These are phyloP conservation scores for Drepana falcataria DNA, from an alignment of 2,888 invertebrate genomes.

Conservation along the genomic window DNA sequence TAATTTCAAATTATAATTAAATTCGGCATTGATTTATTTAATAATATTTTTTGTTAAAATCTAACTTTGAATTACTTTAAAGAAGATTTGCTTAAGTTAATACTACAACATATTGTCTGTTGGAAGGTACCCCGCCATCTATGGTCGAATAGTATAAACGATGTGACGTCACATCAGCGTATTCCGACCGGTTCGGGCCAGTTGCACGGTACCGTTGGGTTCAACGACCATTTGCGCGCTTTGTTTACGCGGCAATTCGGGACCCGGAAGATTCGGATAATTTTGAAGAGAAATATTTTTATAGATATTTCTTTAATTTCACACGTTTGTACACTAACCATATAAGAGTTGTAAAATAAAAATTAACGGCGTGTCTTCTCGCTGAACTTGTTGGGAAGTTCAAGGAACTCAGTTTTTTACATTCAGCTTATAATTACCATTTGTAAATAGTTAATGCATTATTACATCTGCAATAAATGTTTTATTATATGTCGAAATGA, in stretches of 20 bases:
- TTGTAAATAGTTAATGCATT: too few relatives aligned
- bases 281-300: slow-evolving; percentile 27
- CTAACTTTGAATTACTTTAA: too few relatives aligned
- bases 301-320: slow-evolving; percentile 24
- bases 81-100: too few relatives aligned
- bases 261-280: slow-evolving; percentile 34
- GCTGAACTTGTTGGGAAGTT: slow-evolving; percentile 20
- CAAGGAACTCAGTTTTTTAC: slow-evolving; percentile 21
- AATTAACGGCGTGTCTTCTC: slow-evolving; percentile 31
- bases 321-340: slow-evolving; percentile 27
- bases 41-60: too few relatives aligned
- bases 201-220: slow-evolving; percentile 72
- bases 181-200: slow-evolving; percentile 49
- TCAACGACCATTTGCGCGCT: slow-evolving; percentile 53
- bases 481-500: too few relatives aligned
- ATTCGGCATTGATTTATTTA: too few relatives aligned
- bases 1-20: too few relatives aligned
- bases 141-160: slow-evolving; percentile 35
- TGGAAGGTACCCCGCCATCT: slow-evolving; percentile 32
- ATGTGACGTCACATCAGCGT: slow-evolving; percentile 59
- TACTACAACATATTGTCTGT: too few relatives aligned
- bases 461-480: too few relatives aligned
- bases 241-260: slow-evolving; percentile 66
- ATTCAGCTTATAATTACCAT: not conserved
- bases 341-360: slow-evolving; percentile 21